phyloP scores from a whole-genome alignment of 2,113 vertebrate species.

The Camelus dromedarius region DNA sequence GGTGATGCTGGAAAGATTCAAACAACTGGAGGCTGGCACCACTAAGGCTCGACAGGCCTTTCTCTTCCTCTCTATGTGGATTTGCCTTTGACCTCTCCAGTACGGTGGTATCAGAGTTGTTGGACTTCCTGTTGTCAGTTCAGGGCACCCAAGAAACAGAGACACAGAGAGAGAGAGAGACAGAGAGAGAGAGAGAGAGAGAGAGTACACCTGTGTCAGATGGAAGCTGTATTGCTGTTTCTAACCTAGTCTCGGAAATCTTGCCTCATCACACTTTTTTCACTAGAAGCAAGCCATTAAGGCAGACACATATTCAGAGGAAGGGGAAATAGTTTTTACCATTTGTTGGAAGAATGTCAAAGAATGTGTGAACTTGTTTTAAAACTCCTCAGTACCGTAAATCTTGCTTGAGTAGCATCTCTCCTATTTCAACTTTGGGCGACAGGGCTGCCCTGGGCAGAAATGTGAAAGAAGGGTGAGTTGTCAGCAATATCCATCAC shows the following conservation, averaged over 20 bases:
- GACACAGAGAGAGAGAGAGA: neutral
- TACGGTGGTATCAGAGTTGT: neutral
- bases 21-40: neutral
- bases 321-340: neutral
- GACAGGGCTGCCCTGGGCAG: neutral
- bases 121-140: neutral
- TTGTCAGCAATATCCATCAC: neutral
- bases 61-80: neutral
- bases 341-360: neutral
- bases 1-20: neutral
- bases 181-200: neutral
- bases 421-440: neutral
- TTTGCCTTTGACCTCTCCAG: neutral
- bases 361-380: neutral
- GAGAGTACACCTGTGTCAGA: neutral
- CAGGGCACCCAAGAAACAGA: neutral
- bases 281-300: neutral
- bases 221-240: neutral
- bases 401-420: neutral
- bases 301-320: neutral
- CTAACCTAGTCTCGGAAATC: neutral
- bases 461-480: neutral
- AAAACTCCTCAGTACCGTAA: neutral
- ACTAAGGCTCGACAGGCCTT: neutral
- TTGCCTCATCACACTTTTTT: neutral